Evolutionary conservation across 2,113 vertebrate species (phyloP), one percentile per base, ranked within the genome.

Genomic region (Peromyscus californicus): DNA sequence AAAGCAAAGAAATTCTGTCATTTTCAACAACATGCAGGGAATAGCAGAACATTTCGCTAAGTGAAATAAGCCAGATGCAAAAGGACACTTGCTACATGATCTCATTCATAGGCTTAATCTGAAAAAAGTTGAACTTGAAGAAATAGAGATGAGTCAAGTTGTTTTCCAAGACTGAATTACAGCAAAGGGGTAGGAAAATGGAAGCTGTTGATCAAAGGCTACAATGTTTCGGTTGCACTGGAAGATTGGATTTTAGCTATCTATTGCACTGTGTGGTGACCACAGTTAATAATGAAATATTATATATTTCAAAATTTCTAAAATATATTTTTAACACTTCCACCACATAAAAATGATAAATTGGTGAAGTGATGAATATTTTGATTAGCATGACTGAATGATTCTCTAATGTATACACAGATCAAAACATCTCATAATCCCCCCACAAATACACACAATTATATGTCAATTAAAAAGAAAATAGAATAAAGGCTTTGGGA

Each of bases 381-480:
- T 33, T 88, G 29, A 88, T 82, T 95, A 88, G 36, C n/a, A 88
- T 92, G 51, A 87, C 22, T 79, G 42, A 80, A 51, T 95, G 13
- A 11, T 61, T 88, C 36, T 92, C 48, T 88, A 80, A 88, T 74
- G 36, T 61, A 82, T 82, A 87, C 33, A 80, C 69, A 54, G 65
- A 74, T 74, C 84, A 82, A 67, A 92, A 88, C 65, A 72, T 87
- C 63, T 6, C 39, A 80, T 65, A 74, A 65, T 54, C 31, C 45
- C 15, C 57, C 16, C 54, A 82, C 59, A 92, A 92, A 92, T 63
- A 87, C 42, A 54, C 19, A 54, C 83, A 82, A 89, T 95, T 82
- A 87, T 36, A 65, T 65, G 90, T 75, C 75, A 82, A 95, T 74
- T 80, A 82, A 92, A 51, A 95, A 80, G 42, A 78, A 87, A 78